Conservation (phyloP, 2,888 invertebrate species). For the Allygus modestus region DNA sequence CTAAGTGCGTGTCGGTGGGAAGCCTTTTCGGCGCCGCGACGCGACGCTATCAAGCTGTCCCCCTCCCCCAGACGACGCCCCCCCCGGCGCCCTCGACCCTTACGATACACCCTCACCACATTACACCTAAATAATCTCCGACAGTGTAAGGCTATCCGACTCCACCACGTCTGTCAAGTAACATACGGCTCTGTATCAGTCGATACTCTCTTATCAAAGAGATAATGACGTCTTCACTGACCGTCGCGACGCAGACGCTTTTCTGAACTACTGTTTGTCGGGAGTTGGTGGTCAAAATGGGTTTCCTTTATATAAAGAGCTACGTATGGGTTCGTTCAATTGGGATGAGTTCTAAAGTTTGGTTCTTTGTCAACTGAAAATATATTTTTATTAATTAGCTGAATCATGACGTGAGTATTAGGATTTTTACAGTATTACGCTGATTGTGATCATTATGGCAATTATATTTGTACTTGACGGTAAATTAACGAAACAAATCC, state of each 20-base stretch:
- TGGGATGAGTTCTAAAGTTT: too few relatives aligned
- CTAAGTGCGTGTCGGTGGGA: constrained; percentile 34
- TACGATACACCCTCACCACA: constrained; percentile 17
- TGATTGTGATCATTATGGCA: too few relatives aligned
- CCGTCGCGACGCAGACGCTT: not conserved
- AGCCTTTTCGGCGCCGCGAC: constrained; percentile 36
- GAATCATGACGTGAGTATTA: too few relatives aligned
- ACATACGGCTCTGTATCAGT: not conserved
- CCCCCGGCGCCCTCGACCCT: not conserved
- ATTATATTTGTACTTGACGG: too few relatives aligned
- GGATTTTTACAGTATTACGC: too few relatives aligned
- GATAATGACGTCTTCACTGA: constrained; percentile 21
- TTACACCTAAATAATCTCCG: constrained; percentile 50
- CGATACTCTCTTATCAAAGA: not conserved
- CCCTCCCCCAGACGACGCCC: constrained; percentile 20
- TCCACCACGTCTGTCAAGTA: not conserved
- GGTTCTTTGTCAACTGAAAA: too few relatives aligned
- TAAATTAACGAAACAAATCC: too few relatives aligned
- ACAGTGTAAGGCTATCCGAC: constrained; percentile 36
- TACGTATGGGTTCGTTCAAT: too few relatives aligned
- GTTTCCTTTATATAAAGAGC: not conserved
- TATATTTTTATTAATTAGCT: too few relatives aligned
- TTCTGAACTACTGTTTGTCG: not conserved
- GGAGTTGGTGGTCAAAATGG: not conserved
- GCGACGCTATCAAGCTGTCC: constrained; percentile 3